These are phyloP conservation scores for Drosophila macrothrix DNA, from an alignment of 2,888 invertebrate genomes.

Conservation along the genomic window DNA sequence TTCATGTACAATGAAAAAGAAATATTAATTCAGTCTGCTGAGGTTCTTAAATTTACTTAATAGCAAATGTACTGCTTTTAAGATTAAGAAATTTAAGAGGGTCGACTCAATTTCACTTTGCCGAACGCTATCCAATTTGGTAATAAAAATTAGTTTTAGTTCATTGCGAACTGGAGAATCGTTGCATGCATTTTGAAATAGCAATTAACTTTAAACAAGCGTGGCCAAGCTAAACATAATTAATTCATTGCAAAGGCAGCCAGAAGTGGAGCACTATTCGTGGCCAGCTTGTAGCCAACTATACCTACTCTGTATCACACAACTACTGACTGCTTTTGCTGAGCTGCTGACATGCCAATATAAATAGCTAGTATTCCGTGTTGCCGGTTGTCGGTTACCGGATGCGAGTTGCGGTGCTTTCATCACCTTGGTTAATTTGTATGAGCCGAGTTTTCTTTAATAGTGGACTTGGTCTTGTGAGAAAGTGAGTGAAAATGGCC, in stretches of 20 bases:
- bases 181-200: slow-evolving; percentile 63
- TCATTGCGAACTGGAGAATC: slow-evolving; percentile 18
- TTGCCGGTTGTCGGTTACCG: slow-evolving; percentile 12
- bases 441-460: slow-evolving; percentile 55
- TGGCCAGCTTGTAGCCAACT: slow-evolving; percentile 51
- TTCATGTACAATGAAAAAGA: background rate
- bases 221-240: slow-evolving; percentile 63
- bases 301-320: slow-evolving; percentile 4
- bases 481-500: slow-evolving; percentile 57
- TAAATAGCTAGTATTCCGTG: slow-evolving; percentile 41
- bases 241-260: slow-evolving; percentile 56
- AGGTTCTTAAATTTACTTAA: background rate
- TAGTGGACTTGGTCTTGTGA: slow-evolving; percentile 12
- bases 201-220: slow-evolving; percentile 68
- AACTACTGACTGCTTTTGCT: slow-evolving; percentile 6
- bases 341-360: slow-evolving; percentile 44
- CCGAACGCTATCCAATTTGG: slow-evolving; percentile 32
- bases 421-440: slow-evolving; percentile 59
- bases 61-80: background rate
- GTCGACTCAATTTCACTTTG: background rate
- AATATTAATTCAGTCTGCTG: background rate
- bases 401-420: slow-evolving; percentile 35
- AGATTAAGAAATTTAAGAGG: background rate
- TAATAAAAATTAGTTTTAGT: slow-evolving; percentile 35
- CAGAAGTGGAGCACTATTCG: slow-evolving; percentile 32